A percentile compares a stretch with the other conserved stretches of the same genome.
phyloP scores from a whole-genome alignment of 2,888 invertebrate species.

The Beris morrisii region DNA sequence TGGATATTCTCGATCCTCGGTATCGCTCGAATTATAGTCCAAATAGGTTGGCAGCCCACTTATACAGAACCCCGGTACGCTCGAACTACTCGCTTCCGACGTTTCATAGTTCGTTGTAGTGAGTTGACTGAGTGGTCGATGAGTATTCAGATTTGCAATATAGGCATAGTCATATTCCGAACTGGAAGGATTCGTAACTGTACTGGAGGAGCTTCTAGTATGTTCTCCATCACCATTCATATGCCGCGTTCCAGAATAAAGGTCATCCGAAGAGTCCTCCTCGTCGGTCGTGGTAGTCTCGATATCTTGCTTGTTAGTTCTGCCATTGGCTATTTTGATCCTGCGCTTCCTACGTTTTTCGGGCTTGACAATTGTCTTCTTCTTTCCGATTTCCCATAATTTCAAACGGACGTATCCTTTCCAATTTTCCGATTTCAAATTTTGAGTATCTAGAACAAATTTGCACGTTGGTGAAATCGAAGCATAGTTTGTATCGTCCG shows the following conservation, averaged over 20 bases:
- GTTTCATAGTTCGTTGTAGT: slow-evolving; percentile 40
- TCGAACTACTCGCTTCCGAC: slow-evolving; percentile 26
- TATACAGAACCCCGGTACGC: slow-evolving; percentile 51
- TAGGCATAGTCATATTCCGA: slow-evolving; percentile 61
- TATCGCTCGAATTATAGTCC: slow-evolving; percentile 43
- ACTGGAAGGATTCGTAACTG: slow-evolving; percentile 35
- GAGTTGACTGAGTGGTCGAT: slow-evolving; percentile 58
- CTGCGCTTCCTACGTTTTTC: slow-evolving; percentile 13
- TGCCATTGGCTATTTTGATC: slow-evolving; percentile 1
- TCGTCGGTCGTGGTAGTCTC: background rate
- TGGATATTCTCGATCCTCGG: slow-evolving; percentile 37
- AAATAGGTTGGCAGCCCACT: slow-evolving; percentile 44
- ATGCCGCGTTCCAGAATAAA: slow-evolving; percentile 4
- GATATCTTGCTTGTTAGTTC: slow-evolving; percentile 3
- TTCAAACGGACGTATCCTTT: slow-evolving; percentile 35
- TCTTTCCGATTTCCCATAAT: slow-evolving; percentile 23
- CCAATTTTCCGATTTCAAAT: slow-evolving; percentile 11
- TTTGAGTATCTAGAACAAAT: slow-evolving; percentile 60
- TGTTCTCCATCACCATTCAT: slow-evolving; percentile 21
- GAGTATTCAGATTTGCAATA: slow-evolving; percentile 63
- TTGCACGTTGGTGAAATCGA: slow-evolving; percentile 62
- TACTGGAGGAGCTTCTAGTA: slow-evolving; percentile 32
- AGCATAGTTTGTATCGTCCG: slow-evolving; percentile 61
- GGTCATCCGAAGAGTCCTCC: background rate
- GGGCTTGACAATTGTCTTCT: background rate